A percentile compares a stretch with the other conserved stretches of the same genome.
phyloP scores from a whole-genome alignment of 2,797 vertebrate genomes.

The Capromys pilorides region DNA sequence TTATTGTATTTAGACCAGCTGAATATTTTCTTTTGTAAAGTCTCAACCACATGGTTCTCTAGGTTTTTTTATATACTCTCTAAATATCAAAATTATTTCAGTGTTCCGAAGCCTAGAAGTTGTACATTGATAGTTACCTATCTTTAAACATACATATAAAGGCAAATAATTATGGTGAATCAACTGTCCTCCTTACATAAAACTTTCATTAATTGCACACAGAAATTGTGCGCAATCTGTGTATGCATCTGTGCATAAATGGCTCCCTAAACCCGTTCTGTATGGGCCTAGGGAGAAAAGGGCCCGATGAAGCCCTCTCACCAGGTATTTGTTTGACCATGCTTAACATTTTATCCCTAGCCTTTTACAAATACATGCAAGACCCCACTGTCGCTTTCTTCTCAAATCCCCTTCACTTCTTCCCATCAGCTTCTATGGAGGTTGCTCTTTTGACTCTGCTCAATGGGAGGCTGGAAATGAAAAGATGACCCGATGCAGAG shows the following conservation, averaged over 20 bases:
- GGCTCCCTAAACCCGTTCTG: neutral
- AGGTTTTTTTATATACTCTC: neutral
- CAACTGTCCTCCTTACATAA: neutral
- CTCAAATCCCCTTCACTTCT: constrained; percentile 33
- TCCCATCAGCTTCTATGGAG: constrained; percentile 38
- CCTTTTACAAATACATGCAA: constrained; percentile 60
- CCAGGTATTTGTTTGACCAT: neutral
- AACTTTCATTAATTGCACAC: neutral
- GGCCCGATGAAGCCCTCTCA: neutral
- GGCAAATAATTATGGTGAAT: neutral
- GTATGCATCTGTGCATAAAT: neutral
- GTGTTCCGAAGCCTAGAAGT: neutral
- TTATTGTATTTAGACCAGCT: neutral
- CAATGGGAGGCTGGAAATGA: constrained; percentile 54
- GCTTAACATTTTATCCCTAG: constrained; percentile 51
- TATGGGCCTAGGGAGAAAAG: neutral
- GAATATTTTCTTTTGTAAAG: neutral
- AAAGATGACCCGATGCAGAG: constrained; percentile 53
- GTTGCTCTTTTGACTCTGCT: constrained; percentile 68
- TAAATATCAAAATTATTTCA: neutral
- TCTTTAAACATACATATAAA: neutral
- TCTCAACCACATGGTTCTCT: neutral
- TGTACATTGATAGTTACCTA: neutral
- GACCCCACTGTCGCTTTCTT: constrained; percentile 34
- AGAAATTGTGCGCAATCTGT: neutral